Percentiles rank a stretch among this genome's conserved stretches.
These are phyloP conservation scores for Phrynocephalus guinanensis DNA, from an alignment of 2,797 vertebrate genomes.

Conservation along the genomic window DNA sequence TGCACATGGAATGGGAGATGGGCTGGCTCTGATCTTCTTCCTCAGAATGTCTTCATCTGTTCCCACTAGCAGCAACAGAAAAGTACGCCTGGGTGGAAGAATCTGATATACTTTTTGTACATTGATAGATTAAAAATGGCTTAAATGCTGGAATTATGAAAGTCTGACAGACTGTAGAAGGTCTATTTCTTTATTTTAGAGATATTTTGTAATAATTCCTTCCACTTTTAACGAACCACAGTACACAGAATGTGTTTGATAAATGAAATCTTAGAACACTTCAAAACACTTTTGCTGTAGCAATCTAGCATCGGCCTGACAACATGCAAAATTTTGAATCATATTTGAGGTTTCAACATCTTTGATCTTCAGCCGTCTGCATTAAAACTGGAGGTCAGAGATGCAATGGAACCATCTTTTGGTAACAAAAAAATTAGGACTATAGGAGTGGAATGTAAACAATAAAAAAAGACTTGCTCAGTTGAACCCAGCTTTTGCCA, in stretches of 20 bases:
- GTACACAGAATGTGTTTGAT: rapidly evolving
- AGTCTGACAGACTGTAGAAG: neutral
- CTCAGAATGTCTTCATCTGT: neutral
- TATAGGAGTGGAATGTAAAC: slow-evolving; percentile 27
- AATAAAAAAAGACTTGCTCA: slow-evolving; percentile 52
- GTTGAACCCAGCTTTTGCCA: slow-evolving; percentile 73
- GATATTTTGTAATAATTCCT: neutral
- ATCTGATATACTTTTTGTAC: neutral
- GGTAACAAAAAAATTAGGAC: slow-evolving; percentile 31
- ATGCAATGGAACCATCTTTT: neutral
- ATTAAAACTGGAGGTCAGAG: neutral
- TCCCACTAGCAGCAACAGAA: too few relatives aligned
- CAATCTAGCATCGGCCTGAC: neutral
- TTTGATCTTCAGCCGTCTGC: neutral
- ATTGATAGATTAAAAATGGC: neutral
- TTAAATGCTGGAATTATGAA: neutral
- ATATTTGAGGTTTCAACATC: rapidly evolving
- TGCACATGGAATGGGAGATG: neutral
- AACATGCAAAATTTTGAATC: neutral
- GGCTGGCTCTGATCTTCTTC: neutral
- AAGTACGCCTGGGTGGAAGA: neutral
- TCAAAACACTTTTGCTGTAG: rapidly evolving
- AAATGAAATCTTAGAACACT: neutral
- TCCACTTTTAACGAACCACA: neutral
- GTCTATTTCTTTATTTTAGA: neutral